phyloP scores from a whole-genome alignment of 2,113 vertebrate species.

The Salminus brasiliensis region DNA sequence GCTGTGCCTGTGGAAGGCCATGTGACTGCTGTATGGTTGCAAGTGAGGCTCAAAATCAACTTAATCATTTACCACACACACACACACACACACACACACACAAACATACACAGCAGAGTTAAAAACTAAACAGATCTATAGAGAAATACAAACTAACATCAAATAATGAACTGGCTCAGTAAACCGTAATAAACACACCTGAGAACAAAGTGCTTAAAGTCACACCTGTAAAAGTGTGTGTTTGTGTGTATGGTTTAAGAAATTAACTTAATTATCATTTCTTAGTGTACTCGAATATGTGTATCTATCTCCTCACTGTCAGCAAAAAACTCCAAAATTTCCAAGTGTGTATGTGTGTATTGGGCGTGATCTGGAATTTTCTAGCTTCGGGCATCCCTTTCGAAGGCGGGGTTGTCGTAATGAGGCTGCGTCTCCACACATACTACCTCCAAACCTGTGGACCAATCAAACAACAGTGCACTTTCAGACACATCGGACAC shows the following conservation, averaged over 20 bases:
- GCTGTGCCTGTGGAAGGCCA: neutral
- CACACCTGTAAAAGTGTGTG: too few species aligned
- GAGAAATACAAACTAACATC: too few species aligned
- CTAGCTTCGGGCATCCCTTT: slow-evolving; percentile 67
- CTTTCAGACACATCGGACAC: slow-evolving; percentile 3
- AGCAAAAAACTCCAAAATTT: too few species aligned
- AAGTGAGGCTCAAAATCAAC: neutral
- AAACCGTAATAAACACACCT: too few species aligned
- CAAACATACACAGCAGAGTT: too few species aligned
- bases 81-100: neutral
- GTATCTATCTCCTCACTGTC: too few species aligned
- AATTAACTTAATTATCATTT: too few species aligned
- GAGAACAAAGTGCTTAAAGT: too few species aligned
- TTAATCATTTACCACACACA: neutral
- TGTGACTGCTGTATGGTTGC: neutral
- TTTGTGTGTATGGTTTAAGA: too few species aligned
- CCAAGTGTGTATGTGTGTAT: neutral
- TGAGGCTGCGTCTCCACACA: slow-evolving; percentile 73
- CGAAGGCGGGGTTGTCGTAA: slow-evolving; percentile 82
- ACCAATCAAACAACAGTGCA: slow-evolving; percentile 31
- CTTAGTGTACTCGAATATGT: too few species aligned
- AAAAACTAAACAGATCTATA: too few species aligned
- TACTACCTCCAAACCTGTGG: slow-evolving; percentile 49
- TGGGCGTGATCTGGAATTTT: neutral
- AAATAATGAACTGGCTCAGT: too few species aligned